Conservation (phyloP, 2,888 invertebrate genomes). For the Temnothorax rugatulus region DNA sequence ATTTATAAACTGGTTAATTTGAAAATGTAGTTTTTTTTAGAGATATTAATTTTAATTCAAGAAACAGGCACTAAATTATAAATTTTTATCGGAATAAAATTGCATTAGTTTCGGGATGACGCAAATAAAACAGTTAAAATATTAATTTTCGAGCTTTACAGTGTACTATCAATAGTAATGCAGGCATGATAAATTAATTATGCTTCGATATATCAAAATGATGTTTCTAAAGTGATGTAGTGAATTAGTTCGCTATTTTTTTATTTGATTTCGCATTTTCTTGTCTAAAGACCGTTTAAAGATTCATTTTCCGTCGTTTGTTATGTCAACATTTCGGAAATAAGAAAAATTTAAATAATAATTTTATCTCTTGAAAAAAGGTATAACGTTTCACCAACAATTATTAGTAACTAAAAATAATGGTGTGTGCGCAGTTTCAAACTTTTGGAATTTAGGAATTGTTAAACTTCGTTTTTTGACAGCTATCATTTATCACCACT, state of each 20-base stretch:
- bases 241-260: background rate
- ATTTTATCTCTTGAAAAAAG: background rate
- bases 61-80: background rate
- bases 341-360: background rate
- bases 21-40: background rate
- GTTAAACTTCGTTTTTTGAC: background rate
- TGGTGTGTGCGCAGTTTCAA: background rate
- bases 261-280: background rate
- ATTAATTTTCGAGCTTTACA: background rate
- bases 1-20: conserved; percentile 5
- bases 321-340: background rate
- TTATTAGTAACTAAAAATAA: background rate
- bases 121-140: background rate
- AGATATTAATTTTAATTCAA: background rate
- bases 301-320: background rate
- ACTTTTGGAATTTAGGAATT: conserved; percentile 9
- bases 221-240: background rate
- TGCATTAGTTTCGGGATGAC: background rate
- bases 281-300: background rate
- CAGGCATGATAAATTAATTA: background rate
- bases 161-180: no score
- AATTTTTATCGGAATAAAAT: background rate
- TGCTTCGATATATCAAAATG: background rate
- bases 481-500: background rate
- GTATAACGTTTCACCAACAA: background rate